A percentile compares a stretch with the other conserved stretches of the same genome.
These are phyloP conservation scores for Salvelinus sp. DNA, from an alignment of 2,113 vertebrate genomes.

Conservation along the genomic window DNA sequence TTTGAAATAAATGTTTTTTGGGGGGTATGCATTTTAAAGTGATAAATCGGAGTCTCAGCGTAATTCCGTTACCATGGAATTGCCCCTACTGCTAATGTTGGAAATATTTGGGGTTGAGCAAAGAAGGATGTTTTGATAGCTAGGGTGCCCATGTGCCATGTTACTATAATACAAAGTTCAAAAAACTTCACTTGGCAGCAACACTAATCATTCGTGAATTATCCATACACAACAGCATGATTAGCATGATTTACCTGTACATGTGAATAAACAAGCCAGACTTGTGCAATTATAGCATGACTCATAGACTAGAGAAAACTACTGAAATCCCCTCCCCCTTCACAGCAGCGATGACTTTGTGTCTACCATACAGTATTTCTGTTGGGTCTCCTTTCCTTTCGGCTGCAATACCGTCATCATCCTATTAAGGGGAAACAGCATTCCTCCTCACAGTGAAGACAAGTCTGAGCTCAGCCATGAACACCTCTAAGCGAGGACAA, in stretches of 20 bases:
- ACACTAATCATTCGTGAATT: too few relatives aligned
- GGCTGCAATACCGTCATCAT: constrained; percentile 8
- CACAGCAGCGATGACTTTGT: constrained; percentile 16
- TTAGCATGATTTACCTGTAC: constrained; percentile 41
- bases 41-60: too few relatives aligned
- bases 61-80: too few relatives aligned
- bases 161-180: too few relatives aligned
- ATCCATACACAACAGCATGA: background rate
- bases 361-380: constrained; percentile 1
- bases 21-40: too few relatives aligned
- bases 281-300: constrained; percentile 39
- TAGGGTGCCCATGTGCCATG: too few relatives aligned
- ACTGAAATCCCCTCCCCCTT: constrained; percentile 22
- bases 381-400: background rate
- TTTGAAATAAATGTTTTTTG: too few relatives aligned
- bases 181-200: too few relatives aligned
- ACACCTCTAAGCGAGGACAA: background rate
- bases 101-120: too few relatives aligned
- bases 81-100: background rate
- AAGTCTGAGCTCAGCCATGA: constrained; percentile 25
- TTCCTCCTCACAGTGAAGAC: constrained; percentile 16
- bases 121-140: too few relatives aligned
- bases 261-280: constrained; percentile 40
- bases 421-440: constrained; percentile 4
- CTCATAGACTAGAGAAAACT: constrained; percentile 24